Conservation (phyloP, 2,113 vertebrate genomes). For the Sciurus niger region DNA sequence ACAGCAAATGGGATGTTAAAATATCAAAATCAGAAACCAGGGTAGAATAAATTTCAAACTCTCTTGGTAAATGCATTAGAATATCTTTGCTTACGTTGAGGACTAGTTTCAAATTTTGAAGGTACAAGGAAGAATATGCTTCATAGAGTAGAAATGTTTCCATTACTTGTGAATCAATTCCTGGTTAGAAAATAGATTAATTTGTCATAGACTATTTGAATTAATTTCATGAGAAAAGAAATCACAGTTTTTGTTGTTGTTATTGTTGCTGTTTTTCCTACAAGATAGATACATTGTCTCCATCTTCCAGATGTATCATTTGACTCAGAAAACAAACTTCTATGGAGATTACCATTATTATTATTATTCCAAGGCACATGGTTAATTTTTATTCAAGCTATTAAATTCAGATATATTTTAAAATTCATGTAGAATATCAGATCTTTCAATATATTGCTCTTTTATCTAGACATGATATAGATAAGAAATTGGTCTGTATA, state of each 20-base stretch:
- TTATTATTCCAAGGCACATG: not conserved
- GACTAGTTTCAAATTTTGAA: not conserved
- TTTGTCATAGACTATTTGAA: not conserved
- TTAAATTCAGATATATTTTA: not conserved
- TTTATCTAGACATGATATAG: not conserved
- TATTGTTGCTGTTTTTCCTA: not conserved
- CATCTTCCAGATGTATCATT: not conserved
- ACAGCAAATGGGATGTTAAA: fast-evolving
- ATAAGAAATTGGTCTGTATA: not conserved
- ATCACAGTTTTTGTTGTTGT: not conserved
- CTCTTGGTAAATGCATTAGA: not conserved
- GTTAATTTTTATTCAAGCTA: not conserved
- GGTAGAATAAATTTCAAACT: not conserved
- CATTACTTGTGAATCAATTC: not conserved
- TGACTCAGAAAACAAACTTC: not conserved
- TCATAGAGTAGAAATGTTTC: not conserved
- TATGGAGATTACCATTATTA: not conserved
- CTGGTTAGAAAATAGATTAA: not conserved
- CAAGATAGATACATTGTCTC: not conserved
- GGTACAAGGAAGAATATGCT: not conserved
- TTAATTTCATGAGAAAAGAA: not conserved
- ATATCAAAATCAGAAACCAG: not conserved
- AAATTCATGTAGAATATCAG: not conserved
- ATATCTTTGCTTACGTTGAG: not conserved
- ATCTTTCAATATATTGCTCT: not conserved